Base-by-base conservation (phyloP, 2,797 vertebrate species). In the Avahi laniger region DNA sequence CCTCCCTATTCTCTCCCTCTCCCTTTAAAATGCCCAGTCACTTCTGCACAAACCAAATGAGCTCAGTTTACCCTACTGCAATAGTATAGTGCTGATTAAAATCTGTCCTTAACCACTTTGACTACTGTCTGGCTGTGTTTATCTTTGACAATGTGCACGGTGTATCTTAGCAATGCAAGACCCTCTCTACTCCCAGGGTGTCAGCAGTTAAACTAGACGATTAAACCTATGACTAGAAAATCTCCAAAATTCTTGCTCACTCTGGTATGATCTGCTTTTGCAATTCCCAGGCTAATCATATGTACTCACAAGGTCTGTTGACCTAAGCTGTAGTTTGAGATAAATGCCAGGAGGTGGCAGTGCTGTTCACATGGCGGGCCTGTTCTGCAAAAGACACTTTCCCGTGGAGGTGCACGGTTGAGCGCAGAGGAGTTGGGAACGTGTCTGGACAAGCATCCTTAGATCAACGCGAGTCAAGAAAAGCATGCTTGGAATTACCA, bases 301-400 rank as follows among this genome's bases (percentile, higher is more conserved):
- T 6, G 20, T 4, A 67, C 33, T 33, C 63, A 65, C 3, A 35
- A 28, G 14, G 46, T 13, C 22, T 3, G 1, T n/a, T 24, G 61
- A 41, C 8, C 24, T 24, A 70, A 76, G 10, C 14, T 85, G 92
- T 90, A 92, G 33, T 87, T 88, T 69, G 76, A 81, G 93, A 96
- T 97, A 97, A 80, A 1, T 7, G 38, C 79, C 91, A 88, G 72
- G 41, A 95, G 87, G 59, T 85, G 80, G 52, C 54, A 88, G 26
- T 78, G 84, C 54, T 86, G 24, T 2, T 35, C 50, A 67, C 30
- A 24, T 14, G 4, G 54, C 20, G 0, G 43, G 26, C 12, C 3
- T 3, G 4, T 67, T 33, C 13, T 17, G 4, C 17, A 20, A 24
- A 22, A 83, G 26, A 30, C 14, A 12, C 3, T 33, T 15, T 12